Percentiles rank a stretch among this genome's conserved stretches.
These are phyloP conservation scores for Dinomys branickii DNA, from an alignment of 2,113 vertebrate species.

Conservation along the genomic window DNA sequence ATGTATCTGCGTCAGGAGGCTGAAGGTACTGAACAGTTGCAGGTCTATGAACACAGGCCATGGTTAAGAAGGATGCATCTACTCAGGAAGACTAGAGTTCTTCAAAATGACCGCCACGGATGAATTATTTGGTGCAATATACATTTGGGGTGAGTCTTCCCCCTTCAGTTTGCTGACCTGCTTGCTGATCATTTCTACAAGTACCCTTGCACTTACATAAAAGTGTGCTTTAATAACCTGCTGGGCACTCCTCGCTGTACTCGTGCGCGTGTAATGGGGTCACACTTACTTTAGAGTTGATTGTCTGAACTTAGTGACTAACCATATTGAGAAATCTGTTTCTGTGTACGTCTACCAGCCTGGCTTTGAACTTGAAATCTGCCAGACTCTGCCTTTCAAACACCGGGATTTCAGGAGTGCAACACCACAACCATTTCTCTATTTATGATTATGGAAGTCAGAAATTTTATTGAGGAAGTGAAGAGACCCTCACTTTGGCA, in stretches of 20 bases:
- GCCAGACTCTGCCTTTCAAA: background rate
- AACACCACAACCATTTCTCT: background rate
- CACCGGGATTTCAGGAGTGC: background rate
- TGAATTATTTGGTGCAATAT: background rate
- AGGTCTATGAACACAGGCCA: background rate
- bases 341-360: background rate
- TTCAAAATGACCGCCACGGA: too few relatives aligned
- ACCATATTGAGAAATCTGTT: background rate
- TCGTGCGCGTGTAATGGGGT: rapidly evolving
- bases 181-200: background rate
- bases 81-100: background rate
- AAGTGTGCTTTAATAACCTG: background rate
- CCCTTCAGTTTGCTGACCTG: too few relatives aligned
- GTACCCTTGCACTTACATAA: background rate
- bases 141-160: background rate
- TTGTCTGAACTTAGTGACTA: background rate
- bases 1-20: background rate
- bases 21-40: background rate
- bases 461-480: background rate
- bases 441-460: background rate
- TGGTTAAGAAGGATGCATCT: background rate
- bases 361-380: background rate
- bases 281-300: background rate
- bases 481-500: background rate
- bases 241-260: background rate